Evolutionary conservation across 1,140 invertebrate genomes (phyloP).

Genomic region (Platyura marginata): DNA sequence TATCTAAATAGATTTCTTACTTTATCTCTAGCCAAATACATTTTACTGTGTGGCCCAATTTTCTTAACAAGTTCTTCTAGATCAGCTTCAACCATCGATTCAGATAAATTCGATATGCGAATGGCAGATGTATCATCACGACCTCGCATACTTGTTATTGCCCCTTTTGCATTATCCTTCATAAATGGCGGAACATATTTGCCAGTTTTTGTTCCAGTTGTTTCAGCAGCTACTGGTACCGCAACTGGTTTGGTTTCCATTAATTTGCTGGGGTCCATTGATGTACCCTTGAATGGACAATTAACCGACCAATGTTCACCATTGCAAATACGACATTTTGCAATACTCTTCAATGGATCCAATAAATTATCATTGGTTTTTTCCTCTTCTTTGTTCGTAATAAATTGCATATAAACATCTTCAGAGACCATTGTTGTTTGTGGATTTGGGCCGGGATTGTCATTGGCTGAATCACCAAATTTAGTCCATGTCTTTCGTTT

Average conservation of each 20-base stretch:
- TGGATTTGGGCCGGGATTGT: conserved; percentile 89
- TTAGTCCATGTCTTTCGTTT: conserved; percentile 84
- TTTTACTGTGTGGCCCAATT: conserved; percentile 38
- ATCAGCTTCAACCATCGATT: conserved; percentile 87
- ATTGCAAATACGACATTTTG: conserved; percentile 88
- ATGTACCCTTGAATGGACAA: conserved; percentile 90
- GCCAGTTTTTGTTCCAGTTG: conserved; percentile 22
- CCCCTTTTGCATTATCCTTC: conserved; percentile 62
- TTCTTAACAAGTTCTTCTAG: conserved; percentile 84
- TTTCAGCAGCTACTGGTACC: not conserved
- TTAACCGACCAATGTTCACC: conserved; percentile 95
- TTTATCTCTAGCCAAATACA: conserved; percentile 78
- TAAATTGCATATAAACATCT: conserved; percentile 89
- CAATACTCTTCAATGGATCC: conserved; percentile 60
- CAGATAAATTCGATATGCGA: conserved; percentile 92
- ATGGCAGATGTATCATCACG: conserved; percentile 77
- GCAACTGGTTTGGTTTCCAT: conserved; percentile 23
- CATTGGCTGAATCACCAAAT: conserved; percentile 76
- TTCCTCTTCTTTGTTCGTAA: conserved; percentile 71
- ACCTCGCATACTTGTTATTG: conserved; percentile 47
- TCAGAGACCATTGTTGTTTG: conserved; percentile 90
- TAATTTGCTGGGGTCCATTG: conserved; percentile 40
- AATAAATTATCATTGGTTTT: conserved; percentile 67
- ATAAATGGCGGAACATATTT: conserved; percentile 77
- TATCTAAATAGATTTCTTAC: too few species aligned